phyloP scores from a whole-genome alignment of 2,888 invertebrate genomes.

The Dorcus parallelipipedus region DNA sequence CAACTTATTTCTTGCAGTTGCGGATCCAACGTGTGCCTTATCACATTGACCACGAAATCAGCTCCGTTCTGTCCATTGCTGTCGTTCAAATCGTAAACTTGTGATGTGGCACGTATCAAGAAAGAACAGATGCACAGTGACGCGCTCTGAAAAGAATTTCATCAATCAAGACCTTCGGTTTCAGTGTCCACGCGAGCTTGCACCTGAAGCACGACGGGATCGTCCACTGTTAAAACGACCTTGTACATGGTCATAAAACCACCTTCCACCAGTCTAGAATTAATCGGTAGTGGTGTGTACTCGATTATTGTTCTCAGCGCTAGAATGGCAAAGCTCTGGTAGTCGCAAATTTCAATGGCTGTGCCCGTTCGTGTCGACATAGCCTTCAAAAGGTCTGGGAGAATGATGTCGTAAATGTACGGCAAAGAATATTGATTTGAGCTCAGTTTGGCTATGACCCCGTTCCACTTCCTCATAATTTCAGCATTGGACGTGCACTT shows the following conservation, averaged over 20 bases:
- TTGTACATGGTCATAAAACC: conserved; percentile 20
- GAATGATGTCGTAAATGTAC: conserved; percentile 20
- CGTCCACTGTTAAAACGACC: conserved; percentile 19
- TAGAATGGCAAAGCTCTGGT: conserved; percentile 19
- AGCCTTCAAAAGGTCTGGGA: conserved; percentile 20
- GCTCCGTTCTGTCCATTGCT: conserved; percentile 20
- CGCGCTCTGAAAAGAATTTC: conserved; percentile 16
- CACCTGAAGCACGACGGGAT: conserved; percentile 19
- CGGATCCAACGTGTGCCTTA: conserved; percentile 22
- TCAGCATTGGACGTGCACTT: conserved; percentile 12
- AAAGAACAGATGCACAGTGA: conserved; percentile 21
- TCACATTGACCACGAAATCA: conserved; percentile 22
- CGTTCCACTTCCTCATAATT: conserved; percentile 10
- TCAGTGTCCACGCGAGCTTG: not conserved
- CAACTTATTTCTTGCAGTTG: conserved; percentile 18
- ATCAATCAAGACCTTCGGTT: not conserved
- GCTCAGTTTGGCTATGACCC: conserved; percentile 19
- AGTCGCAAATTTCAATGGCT: conserved; percentile 14
- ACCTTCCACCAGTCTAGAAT: conserved; percentile 18
- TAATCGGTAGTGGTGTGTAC: conserved; percentile 19
- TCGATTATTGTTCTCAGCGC: conserved; percentile 21
- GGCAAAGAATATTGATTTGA: conserved; percentile 13
- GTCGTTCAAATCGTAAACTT: conserved; percentile 17
- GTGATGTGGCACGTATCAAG: conserved; percentile 16
- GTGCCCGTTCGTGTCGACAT: conserved; percentile 12